Conservation (phyloP, 2,797 vertebrate genomes). For the Falco berigora region DNA sequence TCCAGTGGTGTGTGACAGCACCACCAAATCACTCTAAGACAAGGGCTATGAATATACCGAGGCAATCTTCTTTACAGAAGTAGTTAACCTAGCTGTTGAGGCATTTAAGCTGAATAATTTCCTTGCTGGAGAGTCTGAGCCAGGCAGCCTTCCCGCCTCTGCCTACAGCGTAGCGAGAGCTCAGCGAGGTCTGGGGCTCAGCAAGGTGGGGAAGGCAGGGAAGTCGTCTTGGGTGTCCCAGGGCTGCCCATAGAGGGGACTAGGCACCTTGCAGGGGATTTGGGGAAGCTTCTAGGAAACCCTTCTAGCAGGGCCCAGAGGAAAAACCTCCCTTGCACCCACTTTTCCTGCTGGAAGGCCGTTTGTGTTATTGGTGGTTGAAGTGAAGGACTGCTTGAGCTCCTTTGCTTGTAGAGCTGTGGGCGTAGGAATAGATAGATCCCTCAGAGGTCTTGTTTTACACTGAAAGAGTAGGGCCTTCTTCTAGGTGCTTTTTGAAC, state of each 20-base stretch:
- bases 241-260: not conserved
- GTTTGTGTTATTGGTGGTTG: accelerated
- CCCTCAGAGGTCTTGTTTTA: not conserved
- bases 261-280: not conserved
- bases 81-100: not conserved
- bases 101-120: not conserved
- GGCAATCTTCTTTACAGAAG: not conserved
- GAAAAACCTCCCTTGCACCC: not conserved
- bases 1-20: not conserved
- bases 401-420: not conserved
- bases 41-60: not conserved
- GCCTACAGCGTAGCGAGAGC: not conserved
- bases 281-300: not conserved
- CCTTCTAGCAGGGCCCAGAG: not conserved
- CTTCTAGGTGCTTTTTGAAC: not conserved
- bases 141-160: not conserved
- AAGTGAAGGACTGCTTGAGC: not conserved
- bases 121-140: not conserved
- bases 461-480: not conserved
- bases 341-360: not conserved
- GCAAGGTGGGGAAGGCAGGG: accelerated
- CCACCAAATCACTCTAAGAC: not conserved
- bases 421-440: not conserved
- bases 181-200: not conserved
- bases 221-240: not conserved